Percentiles rank a stretch among this genome's conserved stretches.
These are phyloP conservation scores for Merodon equestris DNA, from an alignment of 2,888 invertebrate genomes.

Conservation along the genomic window DNA sequence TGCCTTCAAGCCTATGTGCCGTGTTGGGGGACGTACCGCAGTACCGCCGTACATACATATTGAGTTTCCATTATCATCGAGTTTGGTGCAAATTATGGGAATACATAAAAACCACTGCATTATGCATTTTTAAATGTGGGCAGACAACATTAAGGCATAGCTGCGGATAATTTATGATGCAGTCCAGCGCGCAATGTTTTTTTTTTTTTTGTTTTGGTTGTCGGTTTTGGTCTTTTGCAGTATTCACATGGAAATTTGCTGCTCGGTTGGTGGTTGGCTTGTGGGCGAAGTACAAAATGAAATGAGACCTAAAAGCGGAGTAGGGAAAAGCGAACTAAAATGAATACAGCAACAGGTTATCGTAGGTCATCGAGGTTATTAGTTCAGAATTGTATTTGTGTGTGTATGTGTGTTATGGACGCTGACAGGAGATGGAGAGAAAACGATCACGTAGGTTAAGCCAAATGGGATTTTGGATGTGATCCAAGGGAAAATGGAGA, in stretches of 20 bases:
- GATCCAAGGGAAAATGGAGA: neutral
- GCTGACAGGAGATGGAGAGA: too few species aligned
- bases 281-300: conserved; percentile 30
- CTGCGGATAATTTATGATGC: conserved; percentile 57
- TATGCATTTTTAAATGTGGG: conserved; percentile 66
- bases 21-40: too few species aligned
- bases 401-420: too few species aligned
- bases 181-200: conserved; percentile 28
- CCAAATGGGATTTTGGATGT: too few species aligned
- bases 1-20: too few species aligned
- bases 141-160: conserved; percentile 41
- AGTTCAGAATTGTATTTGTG: neutral
- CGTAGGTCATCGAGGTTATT: conserved; percentile 27
- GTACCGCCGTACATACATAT: conserved; percentile 19
- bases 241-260: conserved; percentile 27
- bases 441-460: too few species aligned
- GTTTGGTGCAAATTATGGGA: conserved; percentile 56
- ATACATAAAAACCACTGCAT: conserved; percentile 49
- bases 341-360: neutral
- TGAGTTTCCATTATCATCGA: conserved; percentile 66
- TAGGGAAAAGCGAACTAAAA: neutral
- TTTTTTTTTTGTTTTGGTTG: conserved; percentile 6
- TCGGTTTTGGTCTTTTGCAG: too few species aligned
- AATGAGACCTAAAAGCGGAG: too few species aligned
- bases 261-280: too few species aligned